phyloP scores from a whole-genome alignment of 2,113 vertebrate genomes.

The Peromyscus maniculatus region DNA sequence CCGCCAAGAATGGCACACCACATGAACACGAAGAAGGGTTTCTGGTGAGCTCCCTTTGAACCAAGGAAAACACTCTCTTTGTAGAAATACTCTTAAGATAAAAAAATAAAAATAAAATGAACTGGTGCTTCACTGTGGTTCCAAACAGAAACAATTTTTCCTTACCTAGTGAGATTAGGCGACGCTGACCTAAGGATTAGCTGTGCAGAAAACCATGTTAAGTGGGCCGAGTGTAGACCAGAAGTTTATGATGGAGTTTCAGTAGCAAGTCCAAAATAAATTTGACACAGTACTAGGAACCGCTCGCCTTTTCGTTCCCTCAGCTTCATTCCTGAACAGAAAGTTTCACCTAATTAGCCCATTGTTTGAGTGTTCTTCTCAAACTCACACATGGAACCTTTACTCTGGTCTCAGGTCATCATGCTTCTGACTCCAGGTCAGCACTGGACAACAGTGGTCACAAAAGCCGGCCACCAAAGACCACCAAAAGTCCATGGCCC shows the following conservation, averaged over 20 bases:
- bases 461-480: background rate
- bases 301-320: background rate
- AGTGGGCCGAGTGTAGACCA: background rate
- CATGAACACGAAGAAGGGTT: background rate
- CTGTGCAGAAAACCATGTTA: background rate
- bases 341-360: background rate
- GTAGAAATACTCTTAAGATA: background rate
- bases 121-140: background rate
- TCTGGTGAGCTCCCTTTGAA: background rate
- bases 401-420: background rate
- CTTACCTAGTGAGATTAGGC: background rate
- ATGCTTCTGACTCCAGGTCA: background rate
- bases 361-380: background rate
- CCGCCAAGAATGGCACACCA: conserved; percentile 77
- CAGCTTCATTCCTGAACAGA: background rate
- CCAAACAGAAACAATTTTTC: conserved; percentile 1
- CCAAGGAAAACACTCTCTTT: background rate
- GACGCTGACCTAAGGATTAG: background rate
- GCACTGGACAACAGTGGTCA: background rate
- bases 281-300: background rate
- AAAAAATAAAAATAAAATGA: conserved; percentile 51
- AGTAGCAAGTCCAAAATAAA: background rate
- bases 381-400: background rate
- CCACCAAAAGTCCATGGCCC: background rate
- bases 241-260: background rate